Evolutionary conservation across 2,888 invertebrate species (phyloP).

Genomic region (Anodontia alba): DNA sequence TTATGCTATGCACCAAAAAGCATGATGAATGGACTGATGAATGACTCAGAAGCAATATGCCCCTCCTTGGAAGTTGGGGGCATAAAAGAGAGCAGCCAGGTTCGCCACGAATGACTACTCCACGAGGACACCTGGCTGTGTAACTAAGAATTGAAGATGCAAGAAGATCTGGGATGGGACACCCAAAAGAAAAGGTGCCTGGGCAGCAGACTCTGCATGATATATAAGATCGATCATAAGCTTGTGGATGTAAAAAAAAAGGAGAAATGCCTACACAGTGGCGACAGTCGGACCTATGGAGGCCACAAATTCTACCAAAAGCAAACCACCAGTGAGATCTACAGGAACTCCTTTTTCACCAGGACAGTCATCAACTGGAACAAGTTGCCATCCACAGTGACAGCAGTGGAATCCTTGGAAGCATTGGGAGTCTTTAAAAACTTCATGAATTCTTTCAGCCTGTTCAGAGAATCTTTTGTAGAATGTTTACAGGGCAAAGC

Average conservation of each 20-base stretch:
- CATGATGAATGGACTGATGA: no score
- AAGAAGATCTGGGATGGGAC: not conserved
- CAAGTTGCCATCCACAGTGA: not conserved
- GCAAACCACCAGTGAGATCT: constrained; percentile 2
- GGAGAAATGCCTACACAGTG: constrained; percentile 3
- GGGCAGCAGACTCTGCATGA: not conserved
- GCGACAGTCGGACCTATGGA: not conserved
- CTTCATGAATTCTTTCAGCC: no score
- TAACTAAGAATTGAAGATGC: not conserved
- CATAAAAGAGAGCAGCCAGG: not conserved
- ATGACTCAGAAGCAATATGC: no score
- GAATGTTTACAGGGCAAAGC: no score
- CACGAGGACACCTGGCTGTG: not conserved
- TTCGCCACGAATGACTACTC: not conserved
- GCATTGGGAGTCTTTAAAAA: no score
- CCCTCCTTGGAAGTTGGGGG: no score
- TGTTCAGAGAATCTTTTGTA: no score
- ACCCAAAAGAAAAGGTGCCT: not conserved
- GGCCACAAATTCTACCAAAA: not conserved
- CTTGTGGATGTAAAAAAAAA: not conserved
- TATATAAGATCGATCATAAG: not conserved
- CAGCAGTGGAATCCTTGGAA: constrained; percentile 3
- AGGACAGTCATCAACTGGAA: not conserved
- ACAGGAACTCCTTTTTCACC: constrained; percentile 2
- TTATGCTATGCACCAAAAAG: no score